phyloP scores from a whole-genome alignment of 2,888 invertebrate genomes.

The Autographa pulchrina region DNA sequence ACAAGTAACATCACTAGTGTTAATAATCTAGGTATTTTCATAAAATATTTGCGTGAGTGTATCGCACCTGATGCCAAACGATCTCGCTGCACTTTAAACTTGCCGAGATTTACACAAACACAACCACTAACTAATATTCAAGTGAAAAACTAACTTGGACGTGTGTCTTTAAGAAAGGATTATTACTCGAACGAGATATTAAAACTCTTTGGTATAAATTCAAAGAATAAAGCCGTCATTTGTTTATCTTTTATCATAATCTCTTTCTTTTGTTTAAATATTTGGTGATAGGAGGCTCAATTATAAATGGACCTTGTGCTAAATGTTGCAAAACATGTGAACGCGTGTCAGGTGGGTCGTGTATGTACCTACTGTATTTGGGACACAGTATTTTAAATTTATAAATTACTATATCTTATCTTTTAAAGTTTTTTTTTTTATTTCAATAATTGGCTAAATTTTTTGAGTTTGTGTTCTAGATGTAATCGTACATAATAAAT shows the following conservation, averaged over 20 bases:
- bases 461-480: no score
- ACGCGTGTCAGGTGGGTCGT: no score
- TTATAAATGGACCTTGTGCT: no score
- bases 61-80: conserved; percentile 84
- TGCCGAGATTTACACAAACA: conserved; percentile 82
- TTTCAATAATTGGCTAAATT: no score
- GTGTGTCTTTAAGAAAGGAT: conserved; percentile 53
- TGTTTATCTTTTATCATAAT: neutral
- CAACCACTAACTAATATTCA: conserved; percentile 56
- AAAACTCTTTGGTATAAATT: neutral
- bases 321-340: no score
- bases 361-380: no score
- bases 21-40: conserved; percentile 84
- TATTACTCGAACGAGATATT: conserved; percentile 41
- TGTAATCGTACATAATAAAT: no score
- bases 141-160: conserved; percentile 55
- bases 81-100: conserved; percentile 85
- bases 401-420: no score
- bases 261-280: neutral
- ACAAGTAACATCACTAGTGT: conserved; percentile 70
- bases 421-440: no score
- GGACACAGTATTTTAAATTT: no score
- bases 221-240: neutral
- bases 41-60: conserved; percentile 88
- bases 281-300: no score